Evolutionary conservation across 2,113 vertebrate genomes (phyloP).

Genomic region (Trematomus loennbergii): DNA sequence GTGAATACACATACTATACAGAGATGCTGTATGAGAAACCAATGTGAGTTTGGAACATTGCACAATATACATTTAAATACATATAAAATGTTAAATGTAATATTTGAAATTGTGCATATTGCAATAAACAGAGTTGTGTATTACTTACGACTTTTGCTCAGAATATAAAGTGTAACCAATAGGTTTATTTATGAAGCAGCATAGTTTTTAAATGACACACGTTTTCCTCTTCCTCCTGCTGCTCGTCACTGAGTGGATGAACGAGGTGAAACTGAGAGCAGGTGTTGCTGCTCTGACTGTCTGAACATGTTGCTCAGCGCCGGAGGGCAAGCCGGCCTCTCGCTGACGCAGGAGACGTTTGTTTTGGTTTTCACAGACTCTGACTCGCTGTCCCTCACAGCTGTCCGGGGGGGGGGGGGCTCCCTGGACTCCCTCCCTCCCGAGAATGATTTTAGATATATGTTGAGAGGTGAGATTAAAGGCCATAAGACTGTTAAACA

Average conservation of each 20-base stretch:
- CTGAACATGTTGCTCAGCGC: constrained; percentile 72
- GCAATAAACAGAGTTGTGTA: too few relatives aligned
- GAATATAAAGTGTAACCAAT: too few relatives aligned
- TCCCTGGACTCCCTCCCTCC: constrained; percentile 44
- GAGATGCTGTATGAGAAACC: too few relatives aligned
- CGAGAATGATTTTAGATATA: constrained; percentile 21
- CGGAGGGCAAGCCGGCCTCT: constrained; percentile 60
- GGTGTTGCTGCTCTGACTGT: constrained; percentile 67
- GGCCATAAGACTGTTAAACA: too few relatives aligned
- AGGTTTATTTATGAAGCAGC: constrained; percentile 12
- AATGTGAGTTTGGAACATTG: too few relatives aligned
- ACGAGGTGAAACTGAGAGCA: constrained; percentile 73
- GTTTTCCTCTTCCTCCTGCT: not conserved
- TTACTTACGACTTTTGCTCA: too few relatives aligned
- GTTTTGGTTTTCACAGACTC: constrained; percentile 73
- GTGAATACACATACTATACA: too few relatives aligned
- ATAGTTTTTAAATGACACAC: constrained; percentile 40
- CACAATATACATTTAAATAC: too few relatives aligned
- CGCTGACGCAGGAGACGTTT: constrained; percentile 70
- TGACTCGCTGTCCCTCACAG: constrained; percentile 72
- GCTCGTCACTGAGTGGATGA: constrained; percentile 29
- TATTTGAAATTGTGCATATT: too few relatives aligned
- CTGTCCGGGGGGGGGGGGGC: constrained; percentile 41
- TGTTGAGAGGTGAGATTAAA: constrained; percentile 16
- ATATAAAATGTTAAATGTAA: too few relatives aligned